These are phyloP conservation scores for Manduca sexta DNA, from an alignment of 1,140 invertebrate genomes.

Conservation along the genomic window DNA sequence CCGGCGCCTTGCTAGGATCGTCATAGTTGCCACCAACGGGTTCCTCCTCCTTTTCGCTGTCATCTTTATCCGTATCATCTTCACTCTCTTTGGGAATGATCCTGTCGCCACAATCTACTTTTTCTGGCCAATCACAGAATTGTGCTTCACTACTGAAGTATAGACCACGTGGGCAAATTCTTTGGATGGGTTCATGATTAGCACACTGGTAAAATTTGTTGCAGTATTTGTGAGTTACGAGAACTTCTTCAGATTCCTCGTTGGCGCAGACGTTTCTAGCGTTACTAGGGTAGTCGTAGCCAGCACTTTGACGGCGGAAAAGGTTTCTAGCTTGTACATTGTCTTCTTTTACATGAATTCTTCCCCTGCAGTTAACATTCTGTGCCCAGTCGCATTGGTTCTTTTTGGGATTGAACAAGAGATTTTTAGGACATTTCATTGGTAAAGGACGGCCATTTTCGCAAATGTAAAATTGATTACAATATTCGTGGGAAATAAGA, in stretches of 20 bases:
- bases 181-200: background rate
- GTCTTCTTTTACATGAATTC: background rate
- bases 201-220: constrained; percentile 10
- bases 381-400: constrained; percentile 54
- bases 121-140: too few species aligned
- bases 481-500: constrained; percentile 16
- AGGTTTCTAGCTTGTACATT: too few species aligned
- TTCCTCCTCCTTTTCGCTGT: too few species aligned
- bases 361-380: constrained; percentile 51
- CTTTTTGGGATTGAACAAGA: constrained; percentile 9
- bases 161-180: background rate
- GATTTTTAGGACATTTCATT: background rate
- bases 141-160: too few species aligned
- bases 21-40: too few species aligned
- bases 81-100: too few species aligned
- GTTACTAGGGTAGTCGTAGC: background rate
- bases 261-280: too few species aligned
- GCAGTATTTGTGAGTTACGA: constrained; percentile 8
- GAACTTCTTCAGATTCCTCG: background rate
- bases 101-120: too few species aligned
- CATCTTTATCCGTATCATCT: too few species aligned
- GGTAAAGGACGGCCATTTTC: background rate
- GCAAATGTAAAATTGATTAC: constrained; percentile 15
- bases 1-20: too few species aligned
- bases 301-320: too few species aligned